Evolutionary conservation across 37 sponge, comb jelly and placozoan genomes (phyloP), one percentile per base, ranked within the genome.

Genomic region (Bolinopsis microptera): DNA sequence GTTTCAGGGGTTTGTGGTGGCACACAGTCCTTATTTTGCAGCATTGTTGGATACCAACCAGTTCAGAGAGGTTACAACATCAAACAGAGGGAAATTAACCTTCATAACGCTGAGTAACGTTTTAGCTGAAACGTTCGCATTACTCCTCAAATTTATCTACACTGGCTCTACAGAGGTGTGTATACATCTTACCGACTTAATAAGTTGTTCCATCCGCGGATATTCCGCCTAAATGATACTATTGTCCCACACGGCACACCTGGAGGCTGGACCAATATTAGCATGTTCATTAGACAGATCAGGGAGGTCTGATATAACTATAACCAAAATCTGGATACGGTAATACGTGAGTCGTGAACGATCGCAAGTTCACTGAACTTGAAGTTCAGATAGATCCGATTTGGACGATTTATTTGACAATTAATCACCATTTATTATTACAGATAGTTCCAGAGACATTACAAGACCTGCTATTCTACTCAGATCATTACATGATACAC

Each of bases 401-500:
- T n/a, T n/a, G n/a, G n/a, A n/a, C n/a, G n/a, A n/a, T n/a, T n/a
- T n/a, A n/a, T n/a, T n/a, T n/a, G n/a, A n/a, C n/a, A n/a, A n/a
- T n/a, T n/a, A n/a, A n/a, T n/a, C n/a, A n/a, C n/a, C n/a, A n/a
- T n/a, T n/a, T n/a, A n/a, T n/a, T n/a, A n/a, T 25, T 41, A 9
- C 90, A 86, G 90, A 41, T 86, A 9, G 39, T 5, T 25, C 27
- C n/a, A 5, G 61, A 86, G n/a, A 86, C 41, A 0, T 27, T 86
- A 3, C 36, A 86, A 39, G 61, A 28, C 27, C 61, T 86, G 0
- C 90, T 86, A 13, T 86, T 41, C 48, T 86, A 86, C 61, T 86
- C 90, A 27, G 90, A 86, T 48, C 90, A 86, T 27, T 86, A 86
- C 61, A 86, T 86, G 90, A 86, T 86, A 39, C n/a, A 86, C 90